Evolutionary conservation across 2,797 vertebrate species (phyloP), one percentile per base, ranked within the genome.

Genomic region (Pitangus sulphuratus): DNA sequence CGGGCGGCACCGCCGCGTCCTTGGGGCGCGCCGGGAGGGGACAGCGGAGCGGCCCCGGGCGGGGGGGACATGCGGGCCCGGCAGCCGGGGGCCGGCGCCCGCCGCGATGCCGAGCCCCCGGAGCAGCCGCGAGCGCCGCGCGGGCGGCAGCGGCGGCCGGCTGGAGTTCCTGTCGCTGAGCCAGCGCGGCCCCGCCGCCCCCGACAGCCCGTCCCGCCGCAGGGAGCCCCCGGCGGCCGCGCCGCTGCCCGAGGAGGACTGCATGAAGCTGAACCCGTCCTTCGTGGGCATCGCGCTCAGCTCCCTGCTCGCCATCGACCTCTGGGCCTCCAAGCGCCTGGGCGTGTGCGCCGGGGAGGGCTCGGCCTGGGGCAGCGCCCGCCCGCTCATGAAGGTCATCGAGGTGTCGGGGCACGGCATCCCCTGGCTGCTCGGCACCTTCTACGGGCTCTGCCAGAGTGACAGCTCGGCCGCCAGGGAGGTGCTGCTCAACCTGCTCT

Each of bases 361-460:
- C 92, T 99, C 99, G 18, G 98, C 99, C 16, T 99, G 99, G 98
- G 99, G 99, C 71, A 99, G 98, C 66, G 97, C 97, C 19, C 98
- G 99, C 1, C 99, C 99, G 3, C 89, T 99, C 5, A 99, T 99
- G 99, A 99, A 99, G 83, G 98, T 99, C 53, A 97, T 99, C 33
- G 99, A 99, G 98, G 96, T 99, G 22, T 99, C 99, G 0, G 99
- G 99, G 8, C 99, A 99, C 7, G 99, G 99, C 66, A 98, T 99
- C 94, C 99, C 98, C 13, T 99, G 99, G 99, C 97, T 99, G 94
- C 98, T 98, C 17, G 99, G 99, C 30, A 98, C 98, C 64, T 93
- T 97, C 18, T 99, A 99, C 96, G 99, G 99, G 69, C 96, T 99
- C 88, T 98, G 98, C 89, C 98, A 98, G 95, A 99, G 98, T 54